These are phyloP conservation scores for Crocuta crocuta DNA, from an alignment of 2,113 vertebrate species.

Conservation along the genomic window DNA sequence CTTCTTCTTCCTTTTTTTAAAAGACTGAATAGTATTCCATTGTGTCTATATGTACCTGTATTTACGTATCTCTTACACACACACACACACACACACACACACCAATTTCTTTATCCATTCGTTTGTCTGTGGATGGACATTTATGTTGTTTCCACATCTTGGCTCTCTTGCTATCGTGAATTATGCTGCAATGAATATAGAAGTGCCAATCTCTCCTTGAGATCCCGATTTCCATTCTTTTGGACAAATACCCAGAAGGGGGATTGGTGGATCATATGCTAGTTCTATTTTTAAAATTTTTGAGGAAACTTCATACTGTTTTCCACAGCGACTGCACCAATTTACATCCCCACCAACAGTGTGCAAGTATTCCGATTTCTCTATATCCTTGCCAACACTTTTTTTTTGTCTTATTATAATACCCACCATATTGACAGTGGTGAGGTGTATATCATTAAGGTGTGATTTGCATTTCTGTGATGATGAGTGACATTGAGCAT, in stretches of 20 bases:
- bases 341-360: background rate
- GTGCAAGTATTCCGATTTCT: background rate
- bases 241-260: background rate
- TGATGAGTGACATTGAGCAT: background rate
- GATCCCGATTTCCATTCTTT: background rate
- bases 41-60: background rate
- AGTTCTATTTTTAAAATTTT: conserved; percentile 18
- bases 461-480: background rate
- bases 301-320: background rate
- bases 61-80: background rate
- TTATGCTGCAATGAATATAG: background rate
- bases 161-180: background rate
- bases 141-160: background rate
- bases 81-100: background rate
- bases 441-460: background rate
- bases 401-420: background rate
- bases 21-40: background rate
- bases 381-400: background rate
- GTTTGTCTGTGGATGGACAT: background rate
- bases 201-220: background rate
- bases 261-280: background rate
- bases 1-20: background rate
- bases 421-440: background rate
- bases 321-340: background rate
- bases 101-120: background rate